These are phyloP conservation scores for Gopherus evgoodei DNA, from an alignment of 2,113 vertebrate species.

Conservation along the genomic window DNA sequence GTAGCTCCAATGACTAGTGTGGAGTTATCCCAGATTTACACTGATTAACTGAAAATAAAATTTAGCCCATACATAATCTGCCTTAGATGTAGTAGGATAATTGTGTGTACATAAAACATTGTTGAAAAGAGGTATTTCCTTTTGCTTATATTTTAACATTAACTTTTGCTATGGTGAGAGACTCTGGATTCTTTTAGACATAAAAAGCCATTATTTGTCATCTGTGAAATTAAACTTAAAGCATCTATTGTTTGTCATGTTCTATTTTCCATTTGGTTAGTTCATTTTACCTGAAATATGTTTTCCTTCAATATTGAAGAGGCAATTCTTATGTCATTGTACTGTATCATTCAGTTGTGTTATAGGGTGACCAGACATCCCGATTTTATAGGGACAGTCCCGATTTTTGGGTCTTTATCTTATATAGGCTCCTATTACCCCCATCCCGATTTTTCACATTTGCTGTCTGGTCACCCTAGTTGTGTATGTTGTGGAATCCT, in stretches of 20 bases:
- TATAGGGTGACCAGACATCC: too few species aligned
- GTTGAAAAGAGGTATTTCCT: fast-evolving
- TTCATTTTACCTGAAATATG: background rate
- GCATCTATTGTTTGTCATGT: background rate
- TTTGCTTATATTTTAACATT: background rate
- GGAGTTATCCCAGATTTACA: background rate
- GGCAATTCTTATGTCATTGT: background rate
- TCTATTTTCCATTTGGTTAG: background rate
- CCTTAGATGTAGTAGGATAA: background rate
- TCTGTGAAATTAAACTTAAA: background rate
- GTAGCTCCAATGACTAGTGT: background rate
- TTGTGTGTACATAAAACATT: background rate
- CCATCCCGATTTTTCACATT: too few species aligned
- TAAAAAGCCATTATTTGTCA: background rate
- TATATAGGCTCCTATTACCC: too few species aligned
- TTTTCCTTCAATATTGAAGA: background rate
- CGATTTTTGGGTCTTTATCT: too few species aligned
- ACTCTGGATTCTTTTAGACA: background rate
- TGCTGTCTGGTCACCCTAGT: background rate
- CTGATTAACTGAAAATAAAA: background rate
- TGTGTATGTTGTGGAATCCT: background rate
- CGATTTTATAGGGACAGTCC: too few species aligned
- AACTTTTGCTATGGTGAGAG: background rate
- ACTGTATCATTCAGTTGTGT: background rate
- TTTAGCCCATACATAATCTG: background rate